Evolutionary conservation across 2,888 invertebrate genomes (phyloP).

Genomic region (Dinocampus coccinellae): DNA sequence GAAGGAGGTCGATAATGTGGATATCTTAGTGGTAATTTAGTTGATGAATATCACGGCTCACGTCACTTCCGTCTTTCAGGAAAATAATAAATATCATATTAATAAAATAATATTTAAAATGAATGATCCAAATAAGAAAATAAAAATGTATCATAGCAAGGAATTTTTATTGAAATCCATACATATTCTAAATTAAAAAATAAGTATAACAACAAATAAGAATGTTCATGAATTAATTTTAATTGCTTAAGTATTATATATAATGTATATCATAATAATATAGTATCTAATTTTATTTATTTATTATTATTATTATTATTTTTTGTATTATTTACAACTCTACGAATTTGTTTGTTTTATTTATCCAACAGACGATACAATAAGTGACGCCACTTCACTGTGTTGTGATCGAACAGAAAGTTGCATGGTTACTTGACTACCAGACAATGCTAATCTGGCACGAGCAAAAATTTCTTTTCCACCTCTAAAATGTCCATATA

Average conservation of each 20-base stretch:
- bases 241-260: not conserved
- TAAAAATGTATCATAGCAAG: not conserved
- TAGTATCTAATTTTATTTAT: slow-evolving; percentile 1
- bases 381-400: slow-evolving; percentile 87
- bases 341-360: not conserved
- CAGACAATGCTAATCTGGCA: slow-evolving; percentile 84
- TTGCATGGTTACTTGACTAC: slow-evolving; percentile 92
- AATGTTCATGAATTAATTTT: not conserved
- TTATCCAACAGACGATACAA: slow-evolving; percentile 88
- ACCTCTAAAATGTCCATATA: slow-evolving; percentile 92
- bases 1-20: not conserved
- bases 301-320: not conserved
- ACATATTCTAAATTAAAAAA: not conserved
- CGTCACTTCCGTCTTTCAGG: no score
- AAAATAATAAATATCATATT: not conserved
- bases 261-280: not conserved
- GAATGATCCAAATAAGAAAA: not conserved
- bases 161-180: not conserved
- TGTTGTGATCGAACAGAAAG: slow-evolving; percentile 89
- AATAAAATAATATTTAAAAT: not conserved
- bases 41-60: no score
- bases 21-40: not conserved
- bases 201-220: not conserved
- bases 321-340: not conserved
- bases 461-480: slow-evolving; percentile 90